phyloP scores from a whole-genome alignment of 2,113 vertebrate genomes.

The Jacana jacana region DNA sequence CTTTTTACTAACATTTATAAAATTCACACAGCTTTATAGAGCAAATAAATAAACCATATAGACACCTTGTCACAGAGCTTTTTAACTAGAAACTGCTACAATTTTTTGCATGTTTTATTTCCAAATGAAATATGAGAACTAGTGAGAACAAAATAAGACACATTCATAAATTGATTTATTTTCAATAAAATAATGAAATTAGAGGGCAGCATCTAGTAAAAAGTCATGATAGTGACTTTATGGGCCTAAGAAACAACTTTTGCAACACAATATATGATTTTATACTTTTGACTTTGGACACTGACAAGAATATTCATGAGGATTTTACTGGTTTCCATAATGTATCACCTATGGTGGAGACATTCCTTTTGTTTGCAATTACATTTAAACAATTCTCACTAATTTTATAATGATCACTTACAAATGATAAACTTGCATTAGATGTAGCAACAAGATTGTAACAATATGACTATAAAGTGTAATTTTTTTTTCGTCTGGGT shows the following conservation, averaged over 20 bases:
- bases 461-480: neutral
- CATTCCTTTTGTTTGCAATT: neutral
- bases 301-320: neutral
- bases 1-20: neutral
- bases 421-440: neutral
- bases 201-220: neutral
- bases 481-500: accelerated
- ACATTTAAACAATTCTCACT: neutral
- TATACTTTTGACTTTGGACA: neutral
- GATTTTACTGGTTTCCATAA: neutral
- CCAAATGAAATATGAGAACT: neutral
- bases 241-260: neutral
- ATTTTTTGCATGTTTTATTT: neutral
- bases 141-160: neutral
- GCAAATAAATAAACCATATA: neutral
- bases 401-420: neutral
- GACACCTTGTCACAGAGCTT: neutral
- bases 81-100: neutral
- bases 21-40: neutral
- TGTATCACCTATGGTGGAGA: neutral
- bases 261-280: neutral
- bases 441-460: neutral
- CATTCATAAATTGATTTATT: neutral
- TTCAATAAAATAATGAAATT: neutral
- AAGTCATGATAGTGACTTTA: neutral